A percentile compares a stretch with the other conserved stretches of the same genome.
Evolutionary conservation across 2,113 vertebrate species (phyloP).

Genomic region (Pungitius pungitius): DNA sequence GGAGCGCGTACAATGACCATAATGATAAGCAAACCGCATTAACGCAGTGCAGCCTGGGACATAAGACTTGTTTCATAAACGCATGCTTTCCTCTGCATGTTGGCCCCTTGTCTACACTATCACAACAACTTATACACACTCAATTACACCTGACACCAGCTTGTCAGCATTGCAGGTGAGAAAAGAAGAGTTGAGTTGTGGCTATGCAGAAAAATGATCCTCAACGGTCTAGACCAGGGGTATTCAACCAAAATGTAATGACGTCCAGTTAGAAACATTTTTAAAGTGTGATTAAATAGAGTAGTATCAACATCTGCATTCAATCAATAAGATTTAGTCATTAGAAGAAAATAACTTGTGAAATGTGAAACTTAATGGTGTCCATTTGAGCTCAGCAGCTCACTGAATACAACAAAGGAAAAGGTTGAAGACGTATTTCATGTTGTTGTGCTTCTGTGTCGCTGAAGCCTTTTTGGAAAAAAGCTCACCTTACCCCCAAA

Average conservation of each 20-base stretch:
- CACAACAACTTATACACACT: neutral
- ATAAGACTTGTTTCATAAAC: neutral
- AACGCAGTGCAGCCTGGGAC: slow-evolving; percentile 52
- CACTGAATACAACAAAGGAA: neutral
- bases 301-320: too few relatives aligned
- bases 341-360: too few relatives aligned
- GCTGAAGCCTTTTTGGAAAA: neutral
- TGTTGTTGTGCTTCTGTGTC: neutral
- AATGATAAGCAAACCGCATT: slow-evolving; percentile 79
- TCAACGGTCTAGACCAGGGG: neutral
- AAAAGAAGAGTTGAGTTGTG: neutral
- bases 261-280: too few relatives aligned
- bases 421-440: neutral
- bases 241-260: too few relatives aligned
- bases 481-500: too few relatives aligned
- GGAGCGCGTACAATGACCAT: slow-evolving; percentile 85
- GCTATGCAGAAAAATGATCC: neutral
- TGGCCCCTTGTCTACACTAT: neutral
- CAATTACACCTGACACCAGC: neutral
- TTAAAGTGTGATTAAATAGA: too few relatives aligned
- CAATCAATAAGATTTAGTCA: too few relatives aligned
- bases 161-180: neutral
- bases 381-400: too few relatives aligned
- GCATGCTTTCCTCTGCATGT: neutral
- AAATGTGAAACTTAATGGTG: too few relatives aligned